Evolutionary conservation across 2,113 vertebrate species (phyloP).

Genomic region (Gallinago jamesoni): DNA sequence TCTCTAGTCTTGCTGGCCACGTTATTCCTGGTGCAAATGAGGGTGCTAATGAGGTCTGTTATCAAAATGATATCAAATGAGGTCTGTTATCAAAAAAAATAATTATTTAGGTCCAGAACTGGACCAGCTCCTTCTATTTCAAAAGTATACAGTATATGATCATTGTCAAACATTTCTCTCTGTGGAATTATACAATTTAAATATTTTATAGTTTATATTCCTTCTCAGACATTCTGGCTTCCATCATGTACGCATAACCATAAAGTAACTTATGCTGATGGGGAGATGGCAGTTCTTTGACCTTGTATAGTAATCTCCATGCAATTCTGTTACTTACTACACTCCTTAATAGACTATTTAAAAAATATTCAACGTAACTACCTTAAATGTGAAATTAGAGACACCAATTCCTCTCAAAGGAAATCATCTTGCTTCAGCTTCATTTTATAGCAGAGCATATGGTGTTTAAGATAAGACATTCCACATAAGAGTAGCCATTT

Average conservation of each 20-base stretch:
- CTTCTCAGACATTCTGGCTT: not conserved
- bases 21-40: not conserved
- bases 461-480: not conserved
- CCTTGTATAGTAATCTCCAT: not conserved
- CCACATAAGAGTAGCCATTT: not conserved
- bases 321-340: not conserved
- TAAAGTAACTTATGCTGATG: not conserved
- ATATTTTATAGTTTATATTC: not conserved
- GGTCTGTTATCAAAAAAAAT: not conserved
- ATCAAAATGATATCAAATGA: not conserved
- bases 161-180: not conserved
- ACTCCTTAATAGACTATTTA: not conserved
- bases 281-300: not conserved
- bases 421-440: not conserved
- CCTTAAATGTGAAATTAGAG: not conserved
- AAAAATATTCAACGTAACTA: not conserved
- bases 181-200: rapidly evolving
- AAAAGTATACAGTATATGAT: not conserved
- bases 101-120: not conserved
- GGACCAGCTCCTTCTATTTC: not conserved
- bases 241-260: not conserved
- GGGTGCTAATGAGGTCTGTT: not conserved
- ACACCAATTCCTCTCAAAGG: rapidly evolving
- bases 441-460: rapidly evolving
- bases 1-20: not conserved